A percentile compares a stretch with the other conserved stretches of the same genome.
These are phyloP conservation scores for Thalassoma bifasciatum DNA, from an alignment of 2,113 vertebrate species.

Conservation along the genomic window DNA sequence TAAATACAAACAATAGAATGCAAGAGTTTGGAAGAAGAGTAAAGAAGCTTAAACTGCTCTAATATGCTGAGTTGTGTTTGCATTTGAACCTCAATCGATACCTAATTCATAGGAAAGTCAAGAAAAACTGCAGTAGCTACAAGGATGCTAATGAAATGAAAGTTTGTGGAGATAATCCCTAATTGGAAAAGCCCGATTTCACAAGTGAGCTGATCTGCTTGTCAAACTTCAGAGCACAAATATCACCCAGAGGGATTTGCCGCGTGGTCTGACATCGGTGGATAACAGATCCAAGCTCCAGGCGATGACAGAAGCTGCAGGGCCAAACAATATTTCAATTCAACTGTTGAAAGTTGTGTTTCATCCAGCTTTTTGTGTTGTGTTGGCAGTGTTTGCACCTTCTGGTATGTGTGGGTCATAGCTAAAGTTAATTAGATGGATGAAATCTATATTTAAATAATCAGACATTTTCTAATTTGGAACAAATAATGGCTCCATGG, in stretches of 20 bases:
- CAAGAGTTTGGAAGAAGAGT: constrained; percentile 39
- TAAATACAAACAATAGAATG: constrained; percentile 42
- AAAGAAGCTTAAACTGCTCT: constrained; percentile 27
- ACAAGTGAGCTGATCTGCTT: constrained; percentile 42
- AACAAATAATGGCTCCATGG: constrained; percentile 13
- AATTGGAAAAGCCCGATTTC: constrained; percentile 16
- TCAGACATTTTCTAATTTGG: constrained; percentile 3
- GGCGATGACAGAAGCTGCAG: constrained; percentile 33
- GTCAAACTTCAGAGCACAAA: constrained; percentile 40
- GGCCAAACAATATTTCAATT: constrained; percentile 49
- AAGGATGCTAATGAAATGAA: constrained; percentile 4
- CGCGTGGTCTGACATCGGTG: constrained; percentile 39
- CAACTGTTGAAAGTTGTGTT: constrained; percentile 20
- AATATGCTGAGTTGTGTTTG: neutral
- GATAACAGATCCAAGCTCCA: constrained; percentile 34
- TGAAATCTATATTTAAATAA: neutral
- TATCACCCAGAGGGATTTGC: constrained; percentile 39
- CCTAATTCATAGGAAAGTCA: neutral
- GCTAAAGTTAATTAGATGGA: constrained; percentile 15
- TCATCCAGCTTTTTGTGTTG: constrained; percentile 28
- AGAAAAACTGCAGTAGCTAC: neutral
- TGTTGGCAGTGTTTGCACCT: neutral
- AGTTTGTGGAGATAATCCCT: constrained; percentile 24
- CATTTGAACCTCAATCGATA: constrained; percentile 21
- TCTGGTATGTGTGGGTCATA: constrained; percentile 11